Percentiles rank a stretch among this genome's conserved stretches.
Evolutionary conservation across 2,888 invertebrate species (phyloP).

Genomic region (Netelia virgata): DNA sequence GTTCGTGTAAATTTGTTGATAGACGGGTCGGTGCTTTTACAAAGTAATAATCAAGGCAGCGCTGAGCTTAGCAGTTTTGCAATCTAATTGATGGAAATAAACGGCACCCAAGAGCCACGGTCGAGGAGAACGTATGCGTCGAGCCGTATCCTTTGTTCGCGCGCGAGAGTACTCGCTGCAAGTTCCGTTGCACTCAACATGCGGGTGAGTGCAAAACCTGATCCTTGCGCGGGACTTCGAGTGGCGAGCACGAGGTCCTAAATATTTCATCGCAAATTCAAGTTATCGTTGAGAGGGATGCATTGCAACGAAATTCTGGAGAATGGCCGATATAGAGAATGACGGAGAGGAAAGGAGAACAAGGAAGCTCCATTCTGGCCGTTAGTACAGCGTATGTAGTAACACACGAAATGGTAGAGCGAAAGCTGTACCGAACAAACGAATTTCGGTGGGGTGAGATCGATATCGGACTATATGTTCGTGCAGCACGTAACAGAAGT

Average conservation of each 20-base stretch:
- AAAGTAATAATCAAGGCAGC: background rate
- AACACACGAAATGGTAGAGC: background rate
- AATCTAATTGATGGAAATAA: background rate
- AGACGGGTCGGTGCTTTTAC: background rate
- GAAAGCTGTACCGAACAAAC: background rate
- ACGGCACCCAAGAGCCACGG: background rate
- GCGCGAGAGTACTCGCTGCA: background rate
- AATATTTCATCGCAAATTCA: conserved; percentile 41
- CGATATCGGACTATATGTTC: background rate
- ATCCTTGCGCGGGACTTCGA: conserved; percentile 27
- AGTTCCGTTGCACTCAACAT: background rate
- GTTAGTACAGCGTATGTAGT: background rate
- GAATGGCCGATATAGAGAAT: conserved; percentile 11
- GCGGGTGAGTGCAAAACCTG: conserved; percentile 41
- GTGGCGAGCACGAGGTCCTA: conserved; percentile 3
- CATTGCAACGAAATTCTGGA: background rate
- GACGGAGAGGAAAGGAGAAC: background rate
- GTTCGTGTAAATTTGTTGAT: background rate
- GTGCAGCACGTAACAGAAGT: background rate
- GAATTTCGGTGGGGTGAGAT: background rate
- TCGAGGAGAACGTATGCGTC: background rate
- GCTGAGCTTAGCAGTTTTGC: background rate
- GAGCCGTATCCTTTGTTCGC: background rate
- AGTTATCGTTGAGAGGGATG: conserved; percentile 19
- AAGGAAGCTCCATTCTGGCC: background rate